Evolutionary conservation across 2,797 vertebrate genomes (phyloP).

Genomic region (Phylloscopus collybita): DNA sequence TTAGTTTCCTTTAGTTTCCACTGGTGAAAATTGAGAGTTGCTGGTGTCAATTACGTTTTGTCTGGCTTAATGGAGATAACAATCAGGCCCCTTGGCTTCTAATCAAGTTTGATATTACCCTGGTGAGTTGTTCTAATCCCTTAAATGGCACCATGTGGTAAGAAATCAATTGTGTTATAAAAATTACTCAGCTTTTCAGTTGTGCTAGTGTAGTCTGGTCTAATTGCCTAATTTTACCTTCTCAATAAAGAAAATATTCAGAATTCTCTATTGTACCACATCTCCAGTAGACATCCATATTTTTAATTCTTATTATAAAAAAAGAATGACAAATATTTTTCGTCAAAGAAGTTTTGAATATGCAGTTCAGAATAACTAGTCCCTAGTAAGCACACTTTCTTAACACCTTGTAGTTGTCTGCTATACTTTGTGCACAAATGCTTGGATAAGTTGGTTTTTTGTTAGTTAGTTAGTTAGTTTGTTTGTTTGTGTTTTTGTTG

Average conservation of each 20-base stretch:
- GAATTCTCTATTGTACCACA: background rate
- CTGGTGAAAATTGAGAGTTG: conserved; percentile 13
- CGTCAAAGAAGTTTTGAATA: background rate
- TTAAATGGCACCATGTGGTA: conserved; percentile 38
- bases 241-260: conserved; percentile 19
- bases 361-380: background rate
- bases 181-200: conserved; percentile 37
- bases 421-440: background rate
- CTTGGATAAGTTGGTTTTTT: background rate
- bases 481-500: no score
- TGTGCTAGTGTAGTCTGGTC: background rate
- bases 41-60: conserved; percentile 43
- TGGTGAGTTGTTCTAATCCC: conserved; percentile 52
- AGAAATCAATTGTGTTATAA: conserved; percentile 38
- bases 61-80: conserved; percentile 34
- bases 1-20: background rate
- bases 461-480: no score
- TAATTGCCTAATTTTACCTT: background rate
- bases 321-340: background rate
- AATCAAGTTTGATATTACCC: conserved; percentile 67
- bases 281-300: background rate
- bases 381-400: background rate
- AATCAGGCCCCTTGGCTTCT: conserved; percentile 47
- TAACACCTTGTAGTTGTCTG: background rate
- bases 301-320: background rate